Base-by-base conservation (phyloP, 1,140 invertebrate species). In the Ceratina japonica region DNA sequence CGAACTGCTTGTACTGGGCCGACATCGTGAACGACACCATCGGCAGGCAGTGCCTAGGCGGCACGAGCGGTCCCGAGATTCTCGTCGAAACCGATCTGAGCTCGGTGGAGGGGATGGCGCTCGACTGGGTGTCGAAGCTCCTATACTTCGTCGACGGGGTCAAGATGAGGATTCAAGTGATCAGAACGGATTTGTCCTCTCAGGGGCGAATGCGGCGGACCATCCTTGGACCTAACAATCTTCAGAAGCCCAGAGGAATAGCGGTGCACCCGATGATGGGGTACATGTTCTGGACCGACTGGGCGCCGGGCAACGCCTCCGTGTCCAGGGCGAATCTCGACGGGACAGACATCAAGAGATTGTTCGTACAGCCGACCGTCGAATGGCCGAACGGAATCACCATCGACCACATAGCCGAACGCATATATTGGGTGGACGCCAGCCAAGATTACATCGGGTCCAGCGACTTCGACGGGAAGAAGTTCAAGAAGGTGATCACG, bases 51-150 rank as follows among this genome's bases (percentile, higher is more conserved):
- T 97, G 97, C 88, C 94, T 97, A 61, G 94, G 96, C 84, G 96
- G 95, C 3, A 94, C 93, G 64, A 93, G 92, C 65, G 87, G 91
- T 61, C 93, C 94, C 22, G 95, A 97, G 92, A 94, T 95, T 54
- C 90, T 97, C 1, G 95, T 97, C 0, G 95, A 96, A 80, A 94
- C 92, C 0, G 94, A 96, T 85, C 91, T 98, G 54, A 94, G 95
- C 52, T 97, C 96, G 7, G 96, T 99, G 27, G 97, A 99, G 92
- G 98, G 98, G 13, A 96, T 99, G 95, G 96, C 97, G 0, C 94
- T 97, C 51, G 98, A 99, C 93, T 99, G 97, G 97, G 95, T 98
- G n/a, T 96, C 96, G 0, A 96, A 97, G 75, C 96, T 98, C 79
- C 91, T 99, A 0, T 99, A 98, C 91, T 98, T 98, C 91, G 97